Conservation (phyloP, 92 coral and sea anemone species). For the Porites cylindrica region DNA sequence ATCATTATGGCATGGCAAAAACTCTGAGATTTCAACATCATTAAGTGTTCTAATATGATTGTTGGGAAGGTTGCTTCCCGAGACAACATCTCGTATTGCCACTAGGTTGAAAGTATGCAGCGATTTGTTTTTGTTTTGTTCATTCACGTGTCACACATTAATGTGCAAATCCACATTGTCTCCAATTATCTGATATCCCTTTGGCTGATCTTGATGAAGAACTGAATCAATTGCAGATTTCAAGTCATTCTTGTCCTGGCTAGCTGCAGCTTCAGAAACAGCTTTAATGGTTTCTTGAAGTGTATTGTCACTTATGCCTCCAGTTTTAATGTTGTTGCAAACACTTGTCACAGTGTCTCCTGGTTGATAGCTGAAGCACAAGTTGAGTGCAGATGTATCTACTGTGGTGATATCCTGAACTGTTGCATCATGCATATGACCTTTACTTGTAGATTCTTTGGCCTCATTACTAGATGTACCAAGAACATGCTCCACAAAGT, state of each 20-base stretch:
- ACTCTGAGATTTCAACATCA: constrained; percentile 50
- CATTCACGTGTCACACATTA: constrained; percentile 55
- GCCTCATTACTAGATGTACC: constrained; percentile 24
- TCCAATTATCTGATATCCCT: constrained; percentile 61
- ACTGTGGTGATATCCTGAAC: constrained; percentile 35
- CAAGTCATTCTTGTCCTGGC: constrained; percentile 37
- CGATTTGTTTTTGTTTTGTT: constrained; percentile 57
- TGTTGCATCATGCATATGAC: constrained; percentile 22
- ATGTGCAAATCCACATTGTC: constrained; percentile 63
- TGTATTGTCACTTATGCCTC: constrained; percentile 16
- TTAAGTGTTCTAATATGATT: constrained; percentile 28
- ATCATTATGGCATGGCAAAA: constrained; percentile 43
- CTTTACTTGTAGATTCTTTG: constrained; percentile 16
- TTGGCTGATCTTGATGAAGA: constrained; percentile 34
- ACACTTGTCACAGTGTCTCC: constrained; percentile 31
- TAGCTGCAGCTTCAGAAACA: constrained; percentile 34
- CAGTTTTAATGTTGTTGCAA: constrained; percentile 17
- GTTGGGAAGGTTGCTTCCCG: constrained; percentile 47
- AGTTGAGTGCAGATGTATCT: constrained; percentile 46
- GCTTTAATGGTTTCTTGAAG: constrained; percentile 27
- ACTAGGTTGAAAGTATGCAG: constrained; percentile 66
- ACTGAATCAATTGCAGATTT: constrained; percentile 25
- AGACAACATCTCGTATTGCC: constrained; percentile 54
- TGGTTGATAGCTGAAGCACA: constrained; percentile 35
- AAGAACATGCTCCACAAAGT: constrained; percentile 42